phyloP scores from a whole-genome alignment of 2,797 vertebrate species.

The Scarus forsteni region DNA sequence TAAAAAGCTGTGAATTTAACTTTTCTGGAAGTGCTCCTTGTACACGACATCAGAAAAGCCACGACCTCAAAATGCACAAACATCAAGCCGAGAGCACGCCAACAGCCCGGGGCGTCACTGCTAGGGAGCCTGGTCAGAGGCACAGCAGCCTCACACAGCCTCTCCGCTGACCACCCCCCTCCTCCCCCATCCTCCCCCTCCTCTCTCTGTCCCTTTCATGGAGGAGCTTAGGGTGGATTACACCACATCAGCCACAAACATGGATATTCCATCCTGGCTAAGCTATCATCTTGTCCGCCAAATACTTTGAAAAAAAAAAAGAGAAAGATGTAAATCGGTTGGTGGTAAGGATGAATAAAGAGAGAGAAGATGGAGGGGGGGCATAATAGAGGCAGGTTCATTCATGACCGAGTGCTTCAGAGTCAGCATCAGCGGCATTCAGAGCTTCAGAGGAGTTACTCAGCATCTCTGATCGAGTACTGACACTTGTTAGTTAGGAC shows the following conservation, averaged over 20 bases:
- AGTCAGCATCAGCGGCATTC: not conserved
- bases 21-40: not conserved
- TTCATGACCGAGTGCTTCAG: constrained; percentile 2
- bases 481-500: too few relatives aligned
- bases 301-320: constrained; percentile 58
- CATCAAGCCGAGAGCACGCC: constrained; percentile 1
- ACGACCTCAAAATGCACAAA: constrained; percentile 21
- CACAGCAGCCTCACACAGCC: constrained; percentile 19
- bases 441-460: not conserved
- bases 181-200: not conserved
- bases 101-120: constrained; percentile 28
- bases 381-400: constrained; percentile 2
- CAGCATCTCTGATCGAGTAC: not conserved
- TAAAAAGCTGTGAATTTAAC: not conserved
- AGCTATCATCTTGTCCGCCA: constrained; percentile 60
- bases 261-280: constrained; percentile 65
- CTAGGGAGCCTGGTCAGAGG: constrained; percentile 12
- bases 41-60: not conserved
- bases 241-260: constrained; percentile 69
- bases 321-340: constrained; percentile 54
- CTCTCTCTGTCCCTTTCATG: constrained; percentile 35
- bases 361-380: constrained; percentile 6
- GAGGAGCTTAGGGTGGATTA: constrained; percentile 79
- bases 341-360: constrained; percentile 39
- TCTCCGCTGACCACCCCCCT: constrained; percentile 20